Base-by-base conservation (phyloP, 2,888 invertebrate species). In the Microctonus aethiopoides region DNA sequence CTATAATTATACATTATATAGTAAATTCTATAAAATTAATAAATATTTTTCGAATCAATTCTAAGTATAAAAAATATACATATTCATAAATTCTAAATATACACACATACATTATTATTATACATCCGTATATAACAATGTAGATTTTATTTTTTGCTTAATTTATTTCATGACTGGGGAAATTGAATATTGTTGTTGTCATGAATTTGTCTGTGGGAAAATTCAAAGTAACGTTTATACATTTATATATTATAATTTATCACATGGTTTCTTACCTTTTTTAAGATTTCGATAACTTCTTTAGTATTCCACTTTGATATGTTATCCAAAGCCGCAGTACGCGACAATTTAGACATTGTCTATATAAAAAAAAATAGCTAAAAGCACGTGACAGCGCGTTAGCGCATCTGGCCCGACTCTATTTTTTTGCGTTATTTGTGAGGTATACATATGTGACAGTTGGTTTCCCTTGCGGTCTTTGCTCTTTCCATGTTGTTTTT, bases 231-330 rank as follows among this genome's bases (percentile, higher is more conserved):
- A n/a, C n/a, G n/a, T n/a, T n/a, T n/a, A n/a, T n/a, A n/a, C n/a
- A n/a, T 36, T 13, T 4, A 22, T 0, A 10, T 20, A 54, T 54
- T 11, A 20, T 24, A 3, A 7, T 22, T 5, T 9, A 13, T 3
- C 22, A 39, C 61, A 67, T 67, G 72, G 73, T 75, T 68, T 78
- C 83, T 83, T 76, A 87, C 87, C 80, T 85, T 86, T 74, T 73
- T 79, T 41, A 87, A 77, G 32, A 85, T 71, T 20, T 70, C 73
- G 54, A 83, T 69, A 56, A 87, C 84, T 26, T 84, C 80, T 34
- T 75, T 73, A 36, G 76, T 83, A 71, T 72, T 79, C 85, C 85
- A 87, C 65, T 74, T 79, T 34, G 83, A 81, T 70, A 87, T 83
- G 62, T 80, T 74, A 59, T 83, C 81, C 67, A 85, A 77, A 68